A percentile compares a stretch with the other conserved stretches of the same genome.
phyloP scores from a whole-genome alignment of 2,113 vertebrate genomes.

The mouse (Mus musculus) region GRCm39 chr12:118973501-118974000 shows the following conservation, averaged over 20 bases:
- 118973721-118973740: not conserved
- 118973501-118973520: not conserved
- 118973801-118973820: not conserved
- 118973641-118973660: not conserved
- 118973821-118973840: not conserved
- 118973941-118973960: not conserved
- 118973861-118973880: not conserved
- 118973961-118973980: not conserved
- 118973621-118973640: not conserved
- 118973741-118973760: not conserved
- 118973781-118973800: not conserved
- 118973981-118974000: not conserved
- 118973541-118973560: not conserved
- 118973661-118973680: not conserved
- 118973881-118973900: not conserved
- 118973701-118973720: not conserved
- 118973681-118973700: not conserved
- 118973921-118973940: not conserved
- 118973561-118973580: not conserved
- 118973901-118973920: not conserved
- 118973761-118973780: not conserved
- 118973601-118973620: not conserved
- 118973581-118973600: not conserved
- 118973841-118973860: not conserved
- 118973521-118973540: not conserved